phyloP scores from a whole-genome alignment of 2,888 invertebrate species.

The Linnaemya vulpina region DNA sequence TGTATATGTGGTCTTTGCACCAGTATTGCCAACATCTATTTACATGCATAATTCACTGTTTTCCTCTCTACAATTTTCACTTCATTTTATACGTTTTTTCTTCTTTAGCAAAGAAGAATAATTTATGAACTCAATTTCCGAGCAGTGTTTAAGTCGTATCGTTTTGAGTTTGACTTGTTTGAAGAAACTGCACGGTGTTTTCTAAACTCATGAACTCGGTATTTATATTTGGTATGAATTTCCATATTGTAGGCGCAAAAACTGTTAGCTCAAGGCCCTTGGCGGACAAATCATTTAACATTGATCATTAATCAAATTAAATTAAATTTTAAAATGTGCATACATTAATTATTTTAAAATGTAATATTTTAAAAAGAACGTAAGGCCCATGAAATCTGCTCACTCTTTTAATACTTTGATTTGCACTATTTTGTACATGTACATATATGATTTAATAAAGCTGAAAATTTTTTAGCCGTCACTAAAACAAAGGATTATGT shows the following conservation, averaged over 20 bases:
- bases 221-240: neutral
- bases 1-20: no score
- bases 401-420: neutral
- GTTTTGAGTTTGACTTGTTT: slow-evolving; percentile 25
- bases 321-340: neutral
- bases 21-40: no score
- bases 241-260: slow-evolving; percentile 29
- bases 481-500: no score
- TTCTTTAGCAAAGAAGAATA: no score
- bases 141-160: neutral
- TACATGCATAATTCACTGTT: no score
- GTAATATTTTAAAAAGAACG: neutral
- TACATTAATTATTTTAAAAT: neutral
- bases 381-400: slow-evolving; percentile 48
- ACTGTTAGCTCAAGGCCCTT: slow-evolving; percentile 48
- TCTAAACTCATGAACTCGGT: slow-evolving; percentile 55
- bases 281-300: slow-evolving; percentile 33
- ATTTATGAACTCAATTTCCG: slow-evolving; percentile 2
- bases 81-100: no score
- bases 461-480: no score
- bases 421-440: no score
- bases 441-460: no score
- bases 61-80: no score
- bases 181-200: slow-evolving; percentile 32
- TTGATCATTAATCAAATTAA: slow-evolving; percentile 47